phyloP scores from a whole-genome alignment of 1,140 invertebrate genomes.

The Macrobrachium nipponense region DNA sequence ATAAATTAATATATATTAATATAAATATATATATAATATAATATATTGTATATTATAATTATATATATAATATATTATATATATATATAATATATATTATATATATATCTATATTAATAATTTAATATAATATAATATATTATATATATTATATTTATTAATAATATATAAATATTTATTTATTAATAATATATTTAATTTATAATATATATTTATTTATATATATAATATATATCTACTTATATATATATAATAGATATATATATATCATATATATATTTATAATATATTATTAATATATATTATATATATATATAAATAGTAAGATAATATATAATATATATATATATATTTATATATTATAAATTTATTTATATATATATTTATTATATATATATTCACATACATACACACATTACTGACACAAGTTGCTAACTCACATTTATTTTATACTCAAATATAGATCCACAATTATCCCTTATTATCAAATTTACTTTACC shows the following conservation, averaged over 20 bases:
- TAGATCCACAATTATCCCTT: too few species aligned
- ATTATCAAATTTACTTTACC: too few species aligned
- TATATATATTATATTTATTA: not conserved
- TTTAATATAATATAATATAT: not conserved
- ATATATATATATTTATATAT: not conserved
- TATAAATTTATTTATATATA: not conserved
- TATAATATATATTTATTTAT: not conserved
- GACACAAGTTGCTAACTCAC: too few species aligned
- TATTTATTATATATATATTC: not conserved
- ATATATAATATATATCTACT: too few species aligned
- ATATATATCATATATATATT: slow-evolving; percentile 3
- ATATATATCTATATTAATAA: not conserved
- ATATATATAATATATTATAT: not conserved
- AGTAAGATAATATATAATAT: slow-evolving; percentile 1
- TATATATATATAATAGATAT: slow-evolving; percentile 3
- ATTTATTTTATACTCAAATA: too few species aligned
- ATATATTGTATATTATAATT: not conserved
- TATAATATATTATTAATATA: not conserved
- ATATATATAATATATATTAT: not conserved
- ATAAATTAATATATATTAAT: too few species aligned
- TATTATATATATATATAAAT: not conserved
- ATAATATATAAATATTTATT: not conserved
- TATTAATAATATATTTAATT: not conserved
- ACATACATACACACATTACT: too few species aligned
- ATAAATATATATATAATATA: too few species aligned